Conservation (phyloP, 2,888 invertebrate species). For the Enchytraeus crypticus region DNA sequence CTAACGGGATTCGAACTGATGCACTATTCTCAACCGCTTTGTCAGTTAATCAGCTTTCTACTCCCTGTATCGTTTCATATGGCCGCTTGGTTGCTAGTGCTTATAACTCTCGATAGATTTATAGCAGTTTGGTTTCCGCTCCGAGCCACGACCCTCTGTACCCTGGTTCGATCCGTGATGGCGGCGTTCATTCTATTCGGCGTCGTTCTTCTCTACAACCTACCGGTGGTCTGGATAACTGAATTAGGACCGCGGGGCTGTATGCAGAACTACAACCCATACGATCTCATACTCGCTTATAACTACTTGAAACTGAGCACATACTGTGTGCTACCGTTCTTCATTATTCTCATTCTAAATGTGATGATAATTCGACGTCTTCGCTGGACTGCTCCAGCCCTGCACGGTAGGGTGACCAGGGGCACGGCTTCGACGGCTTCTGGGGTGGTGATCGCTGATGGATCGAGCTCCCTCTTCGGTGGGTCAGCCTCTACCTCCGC, state of each 20-base stretch:
- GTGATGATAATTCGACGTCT: conserved; percentile 8
- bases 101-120: conserved; percentile 22
- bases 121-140: conserved; percentile 22
- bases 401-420: neutral
- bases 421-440: neutral
- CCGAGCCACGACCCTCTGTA: conserved; percentile 14
- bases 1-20: conserved; percentile 36
- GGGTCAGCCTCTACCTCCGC: neutral
- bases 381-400: neutral
- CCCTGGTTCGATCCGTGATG: conserved; percentile 9
- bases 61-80: conserved; percentile 31
- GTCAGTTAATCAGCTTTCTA: conserved; percentile 37
- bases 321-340: conserved; percentile 14
- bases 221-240: conserved; percentile 3
- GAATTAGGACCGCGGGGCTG: neutral
- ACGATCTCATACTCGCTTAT: neutral
- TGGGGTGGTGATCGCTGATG: neutral
- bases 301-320: conserved; percentile 1
- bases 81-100: conserved; percentile 22
- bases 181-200: conserved; percentile 5
- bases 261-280: neutral
- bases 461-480: neutral
- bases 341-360: conserved; percentile 10
- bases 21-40: conserved; percentile 33
- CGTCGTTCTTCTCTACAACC: conserved; percentile 10